These are phyloP conservation scores for Limanda limanda DNA, from an alignment of 2,113 vertebrate species.

Conservation along the genomic window DNA sequence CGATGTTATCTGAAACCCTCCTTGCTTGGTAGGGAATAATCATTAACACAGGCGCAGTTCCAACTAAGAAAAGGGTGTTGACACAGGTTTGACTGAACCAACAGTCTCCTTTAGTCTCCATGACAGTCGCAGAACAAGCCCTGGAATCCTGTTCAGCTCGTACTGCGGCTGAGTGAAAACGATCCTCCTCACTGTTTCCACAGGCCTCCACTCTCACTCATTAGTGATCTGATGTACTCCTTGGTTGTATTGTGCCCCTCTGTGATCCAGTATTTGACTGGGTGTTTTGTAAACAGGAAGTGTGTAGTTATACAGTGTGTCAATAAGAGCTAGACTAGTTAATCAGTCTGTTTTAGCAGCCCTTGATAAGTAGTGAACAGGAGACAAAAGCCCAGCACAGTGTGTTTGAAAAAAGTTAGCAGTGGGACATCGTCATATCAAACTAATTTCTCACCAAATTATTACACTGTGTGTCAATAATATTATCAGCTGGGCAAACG, in stretches of 20 bases:
- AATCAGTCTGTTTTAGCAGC: too few relatives aligned
- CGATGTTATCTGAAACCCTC: slow-evolving; percentile 7
- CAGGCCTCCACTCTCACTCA: neutral
- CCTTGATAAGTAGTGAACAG: too few relatives aligned
- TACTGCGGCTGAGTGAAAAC: slow-evolving; percentile 20
- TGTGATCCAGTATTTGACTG: neutral
- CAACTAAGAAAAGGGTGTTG: neutral
- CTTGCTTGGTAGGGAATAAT: slow-evolving; percentile 13
- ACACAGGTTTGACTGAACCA: neutral
- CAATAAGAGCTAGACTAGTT: too few relatives aligned
- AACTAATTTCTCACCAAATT: too few relatives aligned
- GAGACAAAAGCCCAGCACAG: too few relatives aligned
- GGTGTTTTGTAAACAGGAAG: neutral
- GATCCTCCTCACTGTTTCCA: neutral
- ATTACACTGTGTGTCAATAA: too few relatives aligned
- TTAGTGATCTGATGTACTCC: neutral
- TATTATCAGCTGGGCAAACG: too few relatives aligned
- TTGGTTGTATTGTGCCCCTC: neutral
- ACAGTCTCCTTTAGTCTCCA: neutral
- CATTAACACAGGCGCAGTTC: slow-evolving; percentile 26
- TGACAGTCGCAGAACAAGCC: slow-evolving; percentile 15
- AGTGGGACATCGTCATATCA: too few relatives aligned
- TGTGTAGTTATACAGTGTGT: neutral
- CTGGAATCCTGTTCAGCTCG: slow-evolving; percentile 51
- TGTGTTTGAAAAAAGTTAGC: too few relatives aligned